Evolutionary conservation across 2,888 invertebrate genomes (phyloP), one percentile per base, ranked within the genome.

Genomic region (Carcina quercana): DNA sequence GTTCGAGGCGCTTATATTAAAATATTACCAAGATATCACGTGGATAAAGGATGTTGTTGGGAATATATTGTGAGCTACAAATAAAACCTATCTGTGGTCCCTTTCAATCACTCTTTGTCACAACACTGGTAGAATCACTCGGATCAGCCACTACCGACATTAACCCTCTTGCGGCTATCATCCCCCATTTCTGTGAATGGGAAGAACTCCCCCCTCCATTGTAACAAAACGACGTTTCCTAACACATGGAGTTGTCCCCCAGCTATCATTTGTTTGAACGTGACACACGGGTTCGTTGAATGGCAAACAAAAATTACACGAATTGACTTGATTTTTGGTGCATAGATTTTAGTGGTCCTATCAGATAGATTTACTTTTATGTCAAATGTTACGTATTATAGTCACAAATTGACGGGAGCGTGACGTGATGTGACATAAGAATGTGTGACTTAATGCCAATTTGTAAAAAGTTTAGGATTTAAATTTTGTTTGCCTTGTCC

Each of bases 241-340:
- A 56, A 56, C 57, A 52, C 53, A 54, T 53, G 54, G 50, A 61
- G 45, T 53, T 53, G 63, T 59, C 51, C 50, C 49, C 48, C 43
- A 52, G 57, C 53, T 55, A 53, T 62, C 65, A 60, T 62, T 57
- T 57, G 56, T 58, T 53, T 50, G 35, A 25, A 25, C 17, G 11
- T 19, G 37, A 60, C 49, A 50, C 39, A 59, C 51, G 1, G 46
- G 1, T 0, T 2, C 0, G 0, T 3, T 8, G 24, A 7, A 13
- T 25, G 17, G 11, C 13, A 5, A 15, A 7, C 25, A 13, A 5
- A 7, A 3, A 6, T 4, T 5, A 17, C 5, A 17, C 17, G 7
- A 7, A 17, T 5, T 5, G 7, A 17, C 17, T 7, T 17, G 7
- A 17, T 5, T 17, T 17, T n/a, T n/a, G n/a, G n/a, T n/a, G n/a